Percentiles rank a stretch among this genome's conserved stretches.
phyloP scores from a whole-genome alignment of 2,888 invertebrate species.

The Dolichopus griseipennis region DNA sequence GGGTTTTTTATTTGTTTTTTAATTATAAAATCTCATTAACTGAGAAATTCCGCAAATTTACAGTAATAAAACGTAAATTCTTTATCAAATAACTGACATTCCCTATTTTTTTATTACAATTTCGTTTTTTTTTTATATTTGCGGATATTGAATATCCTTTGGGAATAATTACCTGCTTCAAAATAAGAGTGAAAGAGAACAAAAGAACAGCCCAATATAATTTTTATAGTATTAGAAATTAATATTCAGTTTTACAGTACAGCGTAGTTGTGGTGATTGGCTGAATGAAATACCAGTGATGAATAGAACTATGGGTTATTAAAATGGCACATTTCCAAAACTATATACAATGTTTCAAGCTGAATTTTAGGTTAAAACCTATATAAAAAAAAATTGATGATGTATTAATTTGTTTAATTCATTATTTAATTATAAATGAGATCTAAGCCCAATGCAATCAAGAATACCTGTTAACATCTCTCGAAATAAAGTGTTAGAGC shows the following conservation, averaged over 20 bases:
- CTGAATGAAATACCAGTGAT: too few species aligned
- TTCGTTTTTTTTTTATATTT: background rate
- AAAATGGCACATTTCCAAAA: too few species aligned
- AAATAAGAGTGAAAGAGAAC: background rate
- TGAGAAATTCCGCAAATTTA: slow-evolving; percentile 1
- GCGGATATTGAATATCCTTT: background rate
- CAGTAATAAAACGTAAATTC: slow-evolving; percentile 5
- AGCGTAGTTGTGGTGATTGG: background rate
- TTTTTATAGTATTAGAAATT: background rate
- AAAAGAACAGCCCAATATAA: background rate
- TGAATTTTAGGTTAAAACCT: too few species aligned
- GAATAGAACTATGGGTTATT: background rate
- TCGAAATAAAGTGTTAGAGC: too few species aligned
- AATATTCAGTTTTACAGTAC: background rate
- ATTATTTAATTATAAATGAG: too few species aligned
- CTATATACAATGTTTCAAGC: too few species aligned
- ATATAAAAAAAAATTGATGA: too few species aligned
- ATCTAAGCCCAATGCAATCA: too few species aligned
- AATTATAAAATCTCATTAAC: background rate
- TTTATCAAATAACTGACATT: background rate
- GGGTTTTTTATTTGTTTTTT: background rate
- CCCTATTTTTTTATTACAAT: background rate
- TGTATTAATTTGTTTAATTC: too few species aligned
- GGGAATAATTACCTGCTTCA: background rate
- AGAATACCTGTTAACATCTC: too few species aligned